Evolutionary conservation across 2,113 vertebrate genomes (phyloP).

Genomic region (Ardeotis arabs): DNA sequence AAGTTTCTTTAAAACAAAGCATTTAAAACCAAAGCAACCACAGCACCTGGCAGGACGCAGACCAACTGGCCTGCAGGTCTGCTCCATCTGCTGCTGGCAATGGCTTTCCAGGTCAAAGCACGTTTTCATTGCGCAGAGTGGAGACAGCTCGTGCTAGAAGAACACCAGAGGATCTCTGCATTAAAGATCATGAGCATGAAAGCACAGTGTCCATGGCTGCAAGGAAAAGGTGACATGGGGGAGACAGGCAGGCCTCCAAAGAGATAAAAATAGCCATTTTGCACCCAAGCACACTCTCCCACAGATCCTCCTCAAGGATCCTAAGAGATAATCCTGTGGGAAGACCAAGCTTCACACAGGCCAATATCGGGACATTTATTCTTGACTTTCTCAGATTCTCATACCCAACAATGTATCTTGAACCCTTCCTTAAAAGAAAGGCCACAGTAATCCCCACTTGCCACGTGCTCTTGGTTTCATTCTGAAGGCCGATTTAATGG

Average conservation of each 20-base stretch:
- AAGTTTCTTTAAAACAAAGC: conserved; percentile 19
- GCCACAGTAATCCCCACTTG: background rate
- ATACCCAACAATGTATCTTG: background rate
- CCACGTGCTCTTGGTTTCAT: background rate
- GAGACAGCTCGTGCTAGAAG: background rate
- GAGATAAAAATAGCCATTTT: background rate
- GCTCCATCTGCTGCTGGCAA: conserved; percentile 46
- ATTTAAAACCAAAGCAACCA: background rate
- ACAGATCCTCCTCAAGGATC: background rate
- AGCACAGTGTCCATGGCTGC: background rate
- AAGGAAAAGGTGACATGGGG: background rate
- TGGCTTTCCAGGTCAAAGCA: background rate
- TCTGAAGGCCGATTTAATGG: background rate
- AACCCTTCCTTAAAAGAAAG: background rate
- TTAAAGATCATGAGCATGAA: background rate
- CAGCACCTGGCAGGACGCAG: background rate
- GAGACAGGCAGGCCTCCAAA: background rate
- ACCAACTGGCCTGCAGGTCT: conserved; percentile 31
- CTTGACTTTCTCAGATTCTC: background rate
- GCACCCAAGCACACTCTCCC: background rate
- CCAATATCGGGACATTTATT: fast-evolving
- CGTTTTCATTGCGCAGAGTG: background rate
- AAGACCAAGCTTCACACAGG: background rate
- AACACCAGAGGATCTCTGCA: background rate
- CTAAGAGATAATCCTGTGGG: background rate